A percentile compares a stretch with the other conserved stretches of the same genome.
Evolutionary conservation across 2,113 vertebrate genomes (phyloP).

Genomic region (Gadus chalcogrammus): DNA sequence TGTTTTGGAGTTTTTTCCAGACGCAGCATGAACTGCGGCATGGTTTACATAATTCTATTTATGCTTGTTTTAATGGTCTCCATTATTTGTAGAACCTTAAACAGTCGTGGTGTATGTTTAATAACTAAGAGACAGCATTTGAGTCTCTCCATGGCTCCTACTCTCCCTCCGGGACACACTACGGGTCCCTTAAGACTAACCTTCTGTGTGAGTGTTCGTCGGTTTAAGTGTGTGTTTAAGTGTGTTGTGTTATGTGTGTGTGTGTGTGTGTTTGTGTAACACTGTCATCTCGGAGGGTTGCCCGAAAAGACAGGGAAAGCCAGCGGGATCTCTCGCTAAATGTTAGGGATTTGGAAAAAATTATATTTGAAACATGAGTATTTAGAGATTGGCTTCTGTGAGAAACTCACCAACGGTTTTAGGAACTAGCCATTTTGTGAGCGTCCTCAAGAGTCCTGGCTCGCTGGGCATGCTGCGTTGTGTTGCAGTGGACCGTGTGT

Average conservation of each 20-base stretch:
- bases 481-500: no score
- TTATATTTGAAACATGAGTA: slow-evolving; percentile 43
- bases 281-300: background rate
- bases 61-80: no score
- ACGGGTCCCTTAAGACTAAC: slow-evolving; percentile 15
- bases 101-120: background rate
- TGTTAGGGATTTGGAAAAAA: slow-evolving; percentile 34
- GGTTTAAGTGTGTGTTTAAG: background rate
- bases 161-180: background rate
- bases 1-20: no score
- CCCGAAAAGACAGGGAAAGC: slow-evolving; percentile 21
- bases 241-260: no score
- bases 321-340: slow-evolving; percentile 43
- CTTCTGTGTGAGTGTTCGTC: background rate
- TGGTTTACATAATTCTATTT: no score
- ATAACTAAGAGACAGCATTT: background rate
- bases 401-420: no score
- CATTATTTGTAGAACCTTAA: background rate
- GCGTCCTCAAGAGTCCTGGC: no score
- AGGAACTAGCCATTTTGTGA: no score
- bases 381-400: slow-evolving; percentile 10
- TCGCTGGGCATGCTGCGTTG: no score
- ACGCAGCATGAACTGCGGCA: no score
- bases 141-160: background rate
- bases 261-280: no score